phyloP scores from a whole-genome alignment of 2,797 vertebrate species.

The Phyllotis vaccarum region DNA sequence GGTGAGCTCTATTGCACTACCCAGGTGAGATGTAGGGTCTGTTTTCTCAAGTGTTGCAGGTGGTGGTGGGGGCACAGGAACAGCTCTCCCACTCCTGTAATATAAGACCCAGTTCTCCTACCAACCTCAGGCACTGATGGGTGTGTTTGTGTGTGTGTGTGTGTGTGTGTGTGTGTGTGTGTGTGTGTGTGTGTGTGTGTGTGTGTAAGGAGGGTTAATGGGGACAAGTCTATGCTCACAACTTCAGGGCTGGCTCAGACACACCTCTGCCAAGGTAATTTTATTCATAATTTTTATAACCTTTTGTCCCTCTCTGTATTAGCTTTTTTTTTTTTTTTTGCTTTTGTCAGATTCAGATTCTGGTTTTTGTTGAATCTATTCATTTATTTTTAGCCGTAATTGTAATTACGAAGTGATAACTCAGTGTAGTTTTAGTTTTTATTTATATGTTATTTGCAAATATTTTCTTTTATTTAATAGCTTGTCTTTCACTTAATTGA shows the following conservation, averaged over 20 bases:
- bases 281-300: neutral
- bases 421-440: conserved; percentile 30
- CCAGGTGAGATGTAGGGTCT: too few species aligned
- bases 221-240: neutral
- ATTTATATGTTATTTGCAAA: neutral
- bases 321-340: neutral
- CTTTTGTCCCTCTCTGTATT: too few species aligned
- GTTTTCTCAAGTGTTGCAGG: too few species aligned
- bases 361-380: neutral
- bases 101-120: too few species aligned
- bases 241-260: neutral
- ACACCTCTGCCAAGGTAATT: neutral
- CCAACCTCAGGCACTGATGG: too few species aligned
- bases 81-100: too few species aligned
- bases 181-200: too few species aligned
- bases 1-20: neutral
- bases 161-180: too few species aligned
- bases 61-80: too few species aligned
- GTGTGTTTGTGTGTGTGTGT: too few species aligned
- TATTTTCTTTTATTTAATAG: conserved; percentile 2
- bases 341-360: neutral
- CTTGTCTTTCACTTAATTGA: conserved; percentile 5
- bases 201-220: too few species aligned
- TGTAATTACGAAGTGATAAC: neutral
- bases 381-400: neutral